Percentiles rank a stretch among this genome's conserved stretches.
These are phyloP conservation scores for Priocnemis perturbator DNA, from an alignment of 2,888 invertebrate genomes.

Conservation along the genomic window DNA sequence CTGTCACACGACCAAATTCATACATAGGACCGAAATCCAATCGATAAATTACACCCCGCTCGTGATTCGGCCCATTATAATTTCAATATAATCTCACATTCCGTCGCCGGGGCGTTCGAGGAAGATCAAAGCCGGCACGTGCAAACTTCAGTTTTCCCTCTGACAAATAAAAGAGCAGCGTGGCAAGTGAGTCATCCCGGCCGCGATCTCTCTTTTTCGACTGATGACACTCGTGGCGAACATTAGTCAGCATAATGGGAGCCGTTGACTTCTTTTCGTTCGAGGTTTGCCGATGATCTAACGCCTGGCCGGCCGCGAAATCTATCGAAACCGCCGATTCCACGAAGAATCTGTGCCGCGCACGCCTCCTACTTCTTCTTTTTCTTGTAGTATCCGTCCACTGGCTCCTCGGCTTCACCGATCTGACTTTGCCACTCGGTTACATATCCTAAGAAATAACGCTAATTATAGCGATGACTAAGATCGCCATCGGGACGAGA, in stretches of 20 bases:
- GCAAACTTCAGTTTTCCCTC: not conserved
- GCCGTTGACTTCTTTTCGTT: not conserved
- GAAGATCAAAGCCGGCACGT: no score
- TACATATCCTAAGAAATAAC: conserved; percentile 57
- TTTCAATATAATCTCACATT: no score
- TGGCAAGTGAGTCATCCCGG: conserved; percentile 9
- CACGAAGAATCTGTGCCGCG: not conserved
- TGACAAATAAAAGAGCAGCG: conserved; percentile 17
- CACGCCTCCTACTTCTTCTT: not conserved
- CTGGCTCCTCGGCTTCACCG: conserved; percentile 27
- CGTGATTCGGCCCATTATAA: no score
- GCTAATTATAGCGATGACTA: conserved; percentile 57
- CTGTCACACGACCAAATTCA: no score
- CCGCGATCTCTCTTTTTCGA: no score
- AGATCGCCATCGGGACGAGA: conserved; percentile 3
- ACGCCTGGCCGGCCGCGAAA: not conserved
- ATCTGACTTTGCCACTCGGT: conserved; percentile 56
- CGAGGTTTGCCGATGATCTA: no score
- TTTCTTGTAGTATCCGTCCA: not conserved
- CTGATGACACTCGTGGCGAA: not conserved
- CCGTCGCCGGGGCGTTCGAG: not conserved
- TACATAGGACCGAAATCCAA: not conserved
- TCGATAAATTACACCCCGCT: no score
- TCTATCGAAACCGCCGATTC: conserved; percentile 5
- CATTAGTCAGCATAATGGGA: conserved; percentile 10